Evolutionary conservation across 2,797 vertebrate species (phyloP).

Genomic region (Acanthopagrus latus): DNA sequence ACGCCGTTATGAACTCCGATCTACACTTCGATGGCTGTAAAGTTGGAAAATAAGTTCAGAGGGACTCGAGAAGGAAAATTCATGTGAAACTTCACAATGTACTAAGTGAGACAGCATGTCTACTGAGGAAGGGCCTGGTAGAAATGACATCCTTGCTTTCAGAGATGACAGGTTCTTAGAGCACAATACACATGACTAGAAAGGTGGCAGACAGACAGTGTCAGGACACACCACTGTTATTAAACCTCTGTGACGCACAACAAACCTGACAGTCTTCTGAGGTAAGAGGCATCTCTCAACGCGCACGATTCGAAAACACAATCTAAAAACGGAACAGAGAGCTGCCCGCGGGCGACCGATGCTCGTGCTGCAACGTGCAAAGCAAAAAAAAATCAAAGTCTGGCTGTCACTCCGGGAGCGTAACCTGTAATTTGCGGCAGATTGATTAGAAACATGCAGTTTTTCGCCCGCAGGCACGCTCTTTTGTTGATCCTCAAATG

Average conservation of each 20-base stretch:
- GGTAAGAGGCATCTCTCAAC: constrained; percentile 16
- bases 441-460: constrained; percentile 68
- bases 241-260: not conserved
- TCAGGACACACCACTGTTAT: not conserved
- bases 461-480: constrained; percentile 57
- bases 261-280: constrained; percentile 23
- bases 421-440: constrained; percentile 76
- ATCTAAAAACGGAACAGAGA: constrained; percentile 50
- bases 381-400: constrained; percentile 59
- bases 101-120: too few relatives aligned
- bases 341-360: constrained; percentile 31
- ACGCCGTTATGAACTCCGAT: not conserved
- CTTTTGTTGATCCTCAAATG: constrained; percentile 52
- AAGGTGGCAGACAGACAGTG: not conserved
- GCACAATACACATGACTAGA: not conserved
- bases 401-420: constrained; percentile 53
- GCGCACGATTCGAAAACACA: constrained; percentile 38
- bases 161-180: not conserved
- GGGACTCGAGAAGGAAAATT: not conserved
- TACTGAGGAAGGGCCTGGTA: too few relatives aligned
- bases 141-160: not conserved
- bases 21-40: not conserved
- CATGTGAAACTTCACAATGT: not conserved
- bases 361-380: constrained; percentile 36
- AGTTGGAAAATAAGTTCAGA: not conserved